Base-by-base conservation (phyloP, 2,888 invertebrate species). In the Halictus quadricinctus region DNA sequence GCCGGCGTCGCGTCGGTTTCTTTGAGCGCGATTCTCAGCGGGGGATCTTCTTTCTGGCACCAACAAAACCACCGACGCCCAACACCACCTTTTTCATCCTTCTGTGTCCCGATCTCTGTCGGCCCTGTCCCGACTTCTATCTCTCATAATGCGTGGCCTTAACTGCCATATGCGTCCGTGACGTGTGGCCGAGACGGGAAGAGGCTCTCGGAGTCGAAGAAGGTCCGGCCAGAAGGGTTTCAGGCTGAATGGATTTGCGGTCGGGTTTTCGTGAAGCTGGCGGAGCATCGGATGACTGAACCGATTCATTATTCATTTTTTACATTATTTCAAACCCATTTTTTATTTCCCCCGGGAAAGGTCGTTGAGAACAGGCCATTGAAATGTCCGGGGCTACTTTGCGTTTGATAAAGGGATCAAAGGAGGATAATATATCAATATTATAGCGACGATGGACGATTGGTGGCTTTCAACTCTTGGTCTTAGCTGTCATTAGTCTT, bases 1-100 rank as follows among this genome's bases (percentile, higher is more conserved):
- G 81, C 75, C 83, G 81, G n/a, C 70, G 84, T 89, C 92, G 91
- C 70, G 84, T 89, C 92, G 91, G 92, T 88, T 83, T 90, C 92
- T 92, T 92, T 92, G 92, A 92, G 88, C 90, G 87, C 85, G 81
- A 88, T 90, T 87, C 92, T 90, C 92, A 91, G 91, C 91, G 83
- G 92, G 92, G 88, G 90, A 88, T 84, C 87, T 83, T 85, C 89
- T 87, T 88, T 86, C 88, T 79, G 87, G 84, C 90, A 87, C 85
- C 81, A 84, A 87, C 89, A 80, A 83, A 87, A 89, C 87, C 87
- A 85, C 79, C 82, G 82, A 79, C 76, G 77, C 50, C 79, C 79
- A 50, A 76, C 81, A 79, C 29, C 79, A 80, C 72, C 79, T 78
- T 87, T 87, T 81, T 87, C 87, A 78, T 87, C 54, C 81, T 70